These are phyloP conservation scores for Struthio camelus DNA, from an alignment of 2,113 vertebrate species.

Conservation along the genomic window DNA sequence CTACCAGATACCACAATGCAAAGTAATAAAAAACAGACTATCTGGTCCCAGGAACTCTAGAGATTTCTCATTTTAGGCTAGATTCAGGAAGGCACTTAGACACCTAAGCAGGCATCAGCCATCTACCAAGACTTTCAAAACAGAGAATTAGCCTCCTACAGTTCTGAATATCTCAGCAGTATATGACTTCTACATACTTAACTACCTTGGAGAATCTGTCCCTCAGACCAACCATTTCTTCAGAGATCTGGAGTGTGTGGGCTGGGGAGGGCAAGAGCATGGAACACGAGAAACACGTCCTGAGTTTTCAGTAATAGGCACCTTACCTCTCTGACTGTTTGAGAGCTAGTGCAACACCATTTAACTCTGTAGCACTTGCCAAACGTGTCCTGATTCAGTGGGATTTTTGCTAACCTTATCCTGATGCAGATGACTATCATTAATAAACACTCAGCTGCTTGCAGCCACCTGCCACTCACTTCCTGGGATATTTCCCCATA, in stretches of 20 bases:
- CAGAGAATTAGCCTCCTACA: background rate
- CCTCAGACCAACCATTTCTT: constrained; percentile 21
- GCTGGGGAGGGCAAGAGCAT: background rate
- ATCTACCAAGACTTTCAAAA: background rate
- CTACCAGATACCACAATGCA: background rate
- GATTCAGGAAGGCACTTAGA: background rate
- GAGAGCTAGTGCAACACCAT: background rate
- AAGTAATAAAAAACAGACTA: background rate
- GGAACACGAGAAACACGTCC: background rate
- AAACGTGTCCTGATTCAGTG: background rate
- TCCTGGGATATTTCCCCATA: background rate
- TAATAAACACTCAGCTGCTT: background rate
- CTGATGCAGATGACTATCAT: background rate
- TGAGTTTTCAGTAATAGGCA: constrained; percentile 12
- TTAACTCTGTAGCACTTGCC: background rate
- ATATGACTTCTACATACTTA: background rate
- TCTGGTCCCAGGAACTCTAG: background rate
- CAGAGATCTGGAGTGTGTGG: background rate
- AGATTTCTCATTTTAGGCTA: background rate
- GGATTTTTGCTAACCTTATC: background rate
- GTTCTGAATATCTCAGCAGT: background rate
- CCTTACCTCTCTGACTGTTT: background rate
- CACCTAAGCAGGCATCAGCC: background rate
- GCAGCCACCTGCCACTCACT: background rate
- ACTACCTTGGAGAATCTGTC: background rate